A percentile compares a stretch with the other conserved stretches of the same genome.
Evolutionary conservation across 2,888 invertebrate genomes (phyloP).

Genomic region (Gymnocheta viridis): DNA sequence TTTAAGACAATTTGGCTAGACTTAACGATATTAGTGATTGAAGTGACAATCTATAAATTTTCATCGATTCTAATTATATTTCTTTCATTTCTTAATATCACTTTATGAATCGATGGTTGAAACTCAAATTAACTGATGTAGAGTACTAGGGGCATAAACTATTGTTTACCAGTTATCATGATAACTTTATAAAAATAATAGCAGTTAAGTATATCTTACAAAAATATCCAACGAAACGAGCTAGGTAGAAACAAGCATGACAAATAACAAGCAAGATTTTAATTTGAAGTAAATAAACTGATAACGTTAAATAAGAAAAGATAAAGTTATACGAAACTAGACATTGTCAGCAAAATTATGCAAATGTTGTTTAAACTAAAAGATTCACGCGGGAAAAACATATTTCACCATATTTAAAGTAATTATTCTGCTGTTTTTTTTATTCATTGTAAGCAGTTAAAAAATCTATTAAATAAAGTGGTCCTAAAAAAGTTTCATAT

Average conservation of each 20-base stretch:
- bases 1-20: too few relatives aligned
- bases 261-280: background rate
- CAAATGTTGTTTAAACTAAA: background rate
- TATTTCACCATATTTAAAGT: background rate
- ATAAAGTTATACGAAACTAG: conserved; percentile 2
- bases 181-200: conserved; percentile 15
- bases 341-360: conserved; percentile 28
- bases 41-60: too few relatives aligned
- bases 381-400: conserved; percentile 9
- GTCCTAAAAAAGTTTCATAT: background rate
- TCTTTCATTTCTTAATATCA: too few relatives aligned
- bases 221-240: too few relatives aligned
- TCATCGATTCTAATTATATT: too few relatives aligned
- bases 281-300: conserved; percentile 34
- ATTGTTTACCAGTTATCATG: conserved; percentile 8
- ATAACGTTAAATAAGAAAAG: conserved; percentile 28
- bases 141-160: background rate
- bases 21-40: too few relatives aligned
- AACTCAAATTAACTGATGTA: background rate
- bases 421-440: background rate
- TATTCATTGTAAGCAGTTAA: too few relatives aligned
- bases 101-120: too few relatives aligned
- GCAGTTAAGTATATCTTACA: too few relatives aligned
- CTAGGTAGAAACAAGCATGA: background rate
- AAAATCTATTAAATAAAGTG: background rate